Evolutionary conservation across 2,113 vertebrate genomes (phyloP), one percentile per base, ranked within the genome.

Genomic region (Oncorhynchus masou): DNA sequence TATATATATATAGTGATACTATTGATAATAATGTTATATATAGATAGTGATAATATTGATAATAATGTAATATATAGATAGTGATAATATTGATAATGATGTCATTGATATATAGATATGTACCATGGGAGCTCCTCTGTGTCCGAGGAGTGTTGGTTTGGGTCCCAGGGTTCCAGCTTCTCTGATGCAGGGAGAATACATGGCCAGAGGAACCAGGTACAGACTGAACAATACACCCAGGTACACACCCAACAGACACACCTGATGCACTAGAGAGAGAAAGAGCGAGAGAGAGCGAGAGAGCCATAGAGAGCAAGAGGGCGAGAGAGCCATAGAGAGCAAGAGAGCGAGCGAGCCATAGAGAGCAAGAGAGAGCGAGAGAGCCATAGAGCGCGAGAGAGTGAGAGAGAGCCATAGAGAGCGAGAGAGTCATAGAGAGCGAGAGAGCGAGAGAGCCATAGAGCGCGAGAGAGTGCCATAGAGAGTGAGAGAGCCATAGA

Each of bases 101-200:
- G 71, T 45, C 9, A 45, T 45, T 45, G 39, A 45, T 45, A 45
- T 2, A 11, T 45, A 11, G 39, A 11, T 45, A 39, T 11, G 12
- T 94, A 99, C 97, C 96, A 95, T 97, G 6, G 97, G 96, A 34
- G 96, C 95, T 78, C 97, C 97, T 91, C 96, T 92, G 86, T 99
- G 97, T 72, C 94, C 97, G 74, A 97, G 92, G 69, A 99, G 90
- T 0, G 72, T 68, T 0, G 97, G 97, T 2, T 94, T 94, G 6
- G 95, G 95, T 57, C 95, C 95, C 81, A 99, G 92, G 0, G 91
- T 91, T 39, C 95, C 94, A 15, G 85, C 75, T 39, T 96, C 93
- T 85, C 93, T 94, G 85, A 98, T 94, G 85, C 96, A 98, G 81
- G 96, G 95, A 0, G 97, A 98, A 82, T 96, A 95, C 94, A 96